phyloP scores from a whole-genome alignment of 2,113 vertebrate genomes.

The Mus spicilegus region DNA sequence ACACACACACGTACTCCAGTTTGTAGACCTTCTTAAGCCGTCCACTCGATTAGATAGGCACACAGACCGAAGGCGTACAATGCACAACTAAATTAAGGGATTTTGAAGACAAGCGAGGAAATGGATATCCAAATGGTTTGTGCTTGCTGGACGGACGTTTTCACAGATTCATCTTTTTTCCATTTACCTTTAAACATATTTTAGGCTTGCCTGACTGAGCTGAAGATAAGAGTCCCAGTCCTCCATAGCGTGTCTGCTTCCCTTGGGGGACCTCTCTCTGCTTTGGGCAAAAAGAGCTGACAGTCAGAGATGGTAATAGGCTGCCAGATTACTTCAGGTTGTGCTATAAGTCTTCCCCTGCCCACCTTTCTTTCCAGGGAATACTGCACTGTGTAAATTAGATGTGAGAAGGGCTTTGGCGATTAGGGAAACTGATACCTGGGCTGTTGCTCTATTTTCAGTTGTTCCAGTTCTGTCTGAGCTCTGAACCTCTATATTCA shows the following conservation, averaged over 20 bases:
- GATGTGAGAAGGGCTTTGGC: background rate
- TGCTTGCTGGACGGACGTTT: conserved; percentile 78
- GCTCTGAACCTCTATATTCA: conserved; percentile 15
- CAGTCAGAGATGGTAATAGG: background rate
- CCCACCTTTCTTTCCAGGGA: conserved; percentile 36
- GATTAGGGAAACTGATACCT: conserved; percentile 47
- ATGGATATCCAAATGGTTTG: conserved; percentile 81
- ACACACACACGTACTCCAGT: background rate
- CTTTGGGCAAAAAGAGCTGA: background rate
- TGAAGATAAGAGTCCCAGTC: background rate
- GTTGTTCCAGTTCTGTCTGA: conserved; percentile 32
- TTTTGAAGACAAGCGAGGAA: conserved; percentile 84
- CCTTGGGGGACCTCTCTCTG: conserved; percentile 49
- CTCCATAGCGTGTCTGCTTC: conserved; percentile 10
- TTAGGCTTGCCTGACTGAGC: conserved; percentile 66
- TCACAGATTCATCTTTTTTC: conserved; percentile 83
- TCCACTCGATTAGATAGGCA: conserved; percentile 53
- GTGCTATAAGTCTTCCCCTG: too few species aligned
- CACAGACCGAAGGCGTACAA: conserved; percentile 60
- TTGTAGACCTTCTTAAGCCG: background rate
- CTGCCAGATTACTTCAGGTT: background rate
- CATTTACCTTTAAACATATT: conserved; percentile 73
- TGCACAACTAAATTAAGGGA: conserved; percentile 76
- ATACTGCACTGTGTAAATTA: conserved; percentile 10
- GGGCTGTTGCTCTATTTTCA: conserved; percentile 27